phyloP scores from a whole-genome alignment of 1,140 invertebrate species.

The Drosophila sulfurigaster region DNA sequence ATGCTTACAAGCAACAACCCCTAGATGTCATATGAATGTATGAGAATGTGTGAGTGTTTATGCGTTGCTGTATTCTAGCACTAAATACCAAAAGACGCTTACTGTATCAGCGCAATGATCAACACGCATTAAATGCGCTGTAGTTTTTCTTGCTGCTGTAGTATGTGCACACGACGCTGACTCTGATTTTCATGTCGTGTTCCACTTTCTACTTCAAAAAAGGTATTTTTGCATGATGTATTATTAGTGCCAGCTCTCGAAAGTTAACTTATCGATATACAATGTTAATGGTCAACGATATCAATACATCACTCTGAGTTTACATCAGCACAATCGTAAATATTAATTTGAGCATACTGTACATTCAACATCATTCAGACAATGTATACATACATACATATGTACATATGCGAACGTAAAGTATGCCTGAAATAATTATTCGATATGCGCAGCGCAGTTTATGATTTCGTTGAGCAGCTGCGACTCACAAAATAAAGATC shows the following conservation, averaged over 20 bases:
- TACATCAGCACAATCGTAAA: neutral
- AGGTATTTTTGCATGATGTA: constrained; percentile 26
- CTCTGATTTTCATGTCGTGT: constrained; percentile 12
- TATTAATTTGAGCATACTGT: constrained; percentile 15
- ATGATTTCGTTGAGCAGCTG: constrained; percentile 77
- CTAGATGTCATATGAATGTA: constrained; percentile 38
- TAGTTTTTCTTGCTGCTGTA: neutral
- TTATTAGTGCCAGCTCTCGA: neutral
- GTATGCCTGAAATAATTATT: constrained; percentile 47
- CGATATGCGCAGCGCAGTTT: constrained; percentile 65
- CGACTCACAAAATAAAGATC: constrained; percentile 63
- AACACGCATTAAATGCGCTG: neutral
- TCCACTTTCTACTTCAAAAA: constrained; percentile 17
- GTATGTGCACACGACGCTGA: constrained; percentile 1
- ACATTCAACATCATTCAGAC: neutral
- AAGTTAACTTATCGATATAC: neutral
- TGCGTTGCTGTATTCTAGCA: constrained; percentile 1
- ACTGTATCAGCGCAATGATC: constrained; percentile 30
- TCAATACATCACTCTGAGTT: neutral
- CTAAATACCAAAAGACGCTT: constrained; percentile 31
- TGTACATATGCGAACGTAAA: constrained; percentile 19
- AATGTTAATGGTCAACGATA: neutral
- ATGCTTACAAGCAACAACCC: constrained; percentile 69
- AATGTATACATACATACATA: constrained; percentile 16
- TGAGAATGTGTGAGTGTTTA: constrained; percentile 2